These are phyloP conservation scores for Notothenia coriiceps DNA, from an alignment of 2,113 vertebrate genomes.

Conservation along the genomic window DNA sequence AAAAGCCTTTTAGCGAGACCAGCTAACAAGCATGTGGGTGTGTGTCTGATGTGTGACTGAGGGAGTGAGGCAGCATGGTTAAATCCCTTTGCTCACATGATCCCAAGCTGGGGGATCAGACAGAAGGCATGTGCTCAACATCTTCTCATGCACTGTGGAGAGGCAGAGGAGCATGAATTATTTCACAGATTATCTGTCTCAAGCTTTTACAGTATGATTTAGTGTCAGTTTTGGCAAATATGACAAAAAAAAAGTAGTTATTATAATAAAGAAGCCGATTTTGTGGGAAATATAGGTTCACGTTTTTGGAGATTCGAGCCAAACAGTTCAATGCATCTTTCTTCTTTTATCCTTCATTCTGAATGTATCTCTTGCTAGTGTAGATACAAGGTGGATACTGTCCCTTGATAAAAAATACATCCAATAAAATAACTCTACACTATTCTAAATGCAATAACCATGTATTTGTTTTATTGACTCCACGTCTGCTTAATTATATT, in stretches of 20 bases:
- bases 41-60: not conserved
- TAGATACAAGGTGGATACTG: not conserved
- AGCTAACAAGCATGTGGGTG: slow-evolving; percentile 1
- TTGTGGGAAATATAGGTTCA: not conserved
- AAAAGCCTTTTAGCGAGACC: not conserved
- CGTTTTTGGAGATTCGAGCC: not conserved
- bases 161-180: slow-evolving; percentile 14
- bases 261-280: not conserved
- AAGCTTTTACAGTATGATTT: no score
- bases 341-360: not conserved
- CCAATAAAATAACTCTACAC: not conserved
- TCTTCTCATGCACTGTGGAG: slow-evolving; percentile 23
- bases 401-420: not conserved
- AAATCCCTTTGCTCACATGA: slow-evolving; percentile 75
- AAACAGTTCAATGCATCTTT: not conserved
- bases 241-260: not conserved
- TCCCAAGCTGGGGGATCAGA: slow-evolving; percentile 51
- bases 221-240: no score
- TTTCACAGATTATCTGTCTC: no score
- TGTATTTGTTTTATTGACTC: not conserved
- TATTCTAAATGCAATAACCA: not conserved
- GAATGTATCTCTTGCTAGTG: not conserved
- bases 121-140: slow-evolving; percentile 57
- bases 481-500: not conserved
- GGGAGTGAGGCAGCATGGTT: slow-evolving; percentile 55